A percentile compares a stretch with the other conserved stretches of the same genome.
These are phyloP conservation scores for Leuctra nigra DNA, from an alignment of 2,888 invertebrate species.

Conservation along the genomic window DNA sequence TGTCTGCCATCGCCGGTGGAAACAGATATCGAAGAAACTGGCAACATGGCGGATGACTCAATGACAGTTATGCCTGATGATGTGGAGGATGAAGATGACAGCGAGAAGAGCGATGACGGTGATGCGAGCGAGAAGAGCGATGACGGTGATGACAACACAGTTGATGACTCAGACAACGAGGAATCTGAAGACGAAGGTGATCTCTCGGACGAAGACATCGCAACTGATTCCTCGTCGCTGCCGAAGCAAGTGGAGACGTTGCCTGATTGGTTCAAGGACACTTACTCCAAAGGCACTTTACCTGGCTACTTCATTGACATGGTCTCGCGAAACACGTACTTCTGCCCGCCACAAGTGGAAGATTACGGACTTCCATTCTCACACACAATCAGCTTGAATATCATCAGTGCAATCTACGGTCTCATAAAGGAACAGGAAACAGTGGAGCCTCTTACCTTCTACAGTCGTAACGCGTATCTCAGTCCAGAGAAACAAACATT, in stretches of 20 bases:
- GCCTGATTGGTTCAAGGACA: conserved; percentile 59
- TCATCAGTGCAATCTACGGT: conserved; percentile 53
- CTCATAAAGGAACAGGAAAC: conserved; percentile 36
- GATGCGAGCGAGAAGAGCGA: conserved; percentile 28
- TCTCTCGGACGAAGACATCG: conserved; percentile 26
- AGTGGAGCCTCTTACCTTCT: conserved; percentile 33
- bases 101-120: conserved; percentile 27
- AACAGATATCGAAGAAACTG: conserved; percentile 21
- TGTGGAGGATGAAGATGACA: conserved; percentile 28
- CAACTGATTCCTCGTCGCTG: conserved; percentile 24
- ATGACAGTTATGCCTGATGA: conserved; percentile 21
- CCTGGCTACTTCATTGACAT: conserved; percentile 64
- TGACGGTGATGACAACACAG: conserved; percentile 30
- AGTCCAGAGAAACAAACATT: conserved; percentile 31
- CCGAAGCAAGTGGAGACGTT: conserved; percentile 30
- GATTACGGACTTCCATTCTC: conserved; percentile 54
- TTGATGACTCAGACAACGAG: background rate
- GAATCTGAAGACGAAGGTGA: conserved; percentile 5
- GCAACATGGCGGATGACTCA: conserved; percentile 31
- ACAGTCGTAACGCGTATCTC: conserved; percentile 34
- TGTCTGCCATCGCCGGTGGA: conserved; percentile 32
- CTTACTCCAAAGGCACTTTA: conserved; percentile 53
- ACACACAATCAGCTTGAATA: conserved; percentile 51
- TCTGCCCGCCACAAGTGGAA: conserved; percentile 66
- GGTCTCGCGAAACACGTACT: conserved; percentile 53